Evolutionary conservation across 2,888 invertebrate species (phyloP).

Genomic region (Boloria selene): DNA sequence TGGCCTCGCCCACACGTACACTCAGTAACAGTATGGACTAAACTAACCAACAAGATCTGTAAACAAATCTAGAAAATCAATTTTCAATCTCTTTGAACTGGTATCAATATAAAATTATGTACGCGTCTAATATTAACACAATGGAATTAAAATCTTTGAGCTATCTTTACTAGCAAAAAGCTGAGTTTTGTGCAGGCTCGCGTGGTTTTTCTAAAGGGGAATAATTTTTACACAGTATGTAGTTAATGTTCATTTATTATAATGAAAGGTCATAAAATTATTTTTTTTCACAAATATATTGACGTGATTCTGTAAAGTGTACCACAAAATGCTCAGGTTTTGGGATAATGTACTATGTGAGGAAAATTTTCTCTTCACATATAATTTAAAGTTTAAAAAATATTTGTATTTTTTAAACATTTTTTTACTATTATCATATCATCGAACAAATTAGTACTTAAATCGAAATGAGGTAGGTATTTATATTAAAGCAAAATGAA

Average conservation of each 20-base stretch:
- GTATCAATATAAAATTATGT: constrained; percentile 15
- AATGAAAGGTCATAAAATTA: too few species aligned
- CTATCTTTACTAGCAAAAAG: neutral
- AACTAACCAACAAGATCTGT: constrained; percentile 18
- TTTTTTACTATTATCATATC: neutral
- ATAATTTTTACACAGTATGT: too few species aligned
- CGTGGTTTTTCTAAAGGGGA: too few species aligned
- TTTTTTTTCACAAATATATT: too few species aligned
- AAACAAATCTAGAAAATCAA: constrained; percentile 19
- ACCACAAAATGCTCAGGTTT: too few species aligned
- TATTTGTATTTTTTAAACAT: too few species aligned
- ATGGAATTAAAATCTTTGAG: constrained; percentile 1
- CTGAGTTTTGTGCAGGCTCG: too few species aligned
- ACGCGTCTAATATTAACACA: neutral
- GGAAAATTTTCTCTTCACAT: too few species aligned
- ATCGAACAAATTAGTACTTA: constrained; percentile 11
- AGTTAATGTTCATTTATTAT: too few species aligned
- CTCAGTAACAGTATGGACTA: constrained; percentile 8
- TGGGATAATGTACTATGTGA: too few species aligned
- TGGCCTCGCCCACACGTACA: constrained; percentile 1
- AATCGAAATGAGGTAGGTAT: neutral
- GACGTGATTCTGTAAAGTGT: too few species aligned
- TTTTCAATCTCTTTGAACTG: constrained; percentile 13
- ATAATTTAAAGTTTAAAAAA: too few species aligned
- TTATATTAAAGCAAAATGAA: constrained; percentile 4